Evolutionary conservation across 2,797 vertebrate genomes (phyloP).

Genomic region (Sebastes matsubarae): DNA sequence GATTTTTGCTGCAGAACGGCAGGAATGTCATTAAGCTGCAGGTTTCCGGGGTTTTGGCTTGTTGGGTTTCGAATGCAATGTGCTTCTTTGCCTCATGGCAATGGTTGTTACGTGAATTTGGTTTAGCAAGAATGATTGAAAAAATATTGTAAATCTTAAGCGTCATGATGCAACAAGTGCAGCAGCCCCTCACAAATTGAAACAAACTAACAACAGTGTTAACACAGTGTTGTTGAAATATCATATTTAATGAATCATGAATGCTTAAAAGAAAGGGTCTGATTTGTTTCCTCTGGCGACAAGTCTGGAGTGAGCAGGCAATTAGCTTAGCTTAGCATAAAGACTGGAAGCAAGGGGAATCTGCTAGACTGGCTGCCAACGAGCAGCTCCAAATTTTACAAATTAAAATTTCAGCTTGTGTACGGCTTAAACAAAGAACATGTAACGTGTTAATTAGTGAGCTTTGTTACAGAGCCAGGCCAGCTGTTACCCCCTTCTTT

Average conservation of each 20-base stretch:
- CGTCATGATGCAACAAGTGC: not conserved
- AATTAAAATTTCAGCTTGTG: not conserved
- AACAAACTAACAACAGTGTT: not conserved
- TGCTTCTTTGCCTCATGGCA: not conserved
- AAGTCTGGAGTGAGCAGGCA: not conserved
- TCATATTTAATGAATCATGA: not conserved
- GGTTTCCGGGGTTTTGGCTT: too few species aligned
- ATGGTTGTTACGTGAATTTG: not conserved
- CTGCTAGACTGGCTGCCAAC: not conserved
- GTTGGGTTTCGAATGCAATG: not conserved
- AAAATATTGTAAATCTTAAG: not conserved
- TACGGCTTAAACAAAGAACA: not conserved
- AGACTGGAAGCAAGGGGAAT: not conserved
- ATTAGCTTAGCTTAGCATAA: slow-evolving; percentile 2
- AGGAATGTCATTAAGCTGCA: not conserved
- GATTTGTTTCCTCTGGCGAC: not conserved
- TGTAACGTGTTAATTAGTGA: not conserved
- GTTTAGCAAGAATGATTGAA: not conserved
- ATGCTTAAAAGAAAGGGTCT: not conserved
- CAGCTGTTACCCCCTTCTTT: not conserved
- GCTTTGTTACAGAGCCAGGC: not conserved
- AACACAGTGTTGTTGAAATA: not conserved
- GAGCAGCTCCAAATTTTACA: not conserved
- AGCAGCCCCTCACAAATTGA: not conserved
- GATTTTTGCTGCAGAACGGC: not conserved